These are phyloP conservation scores for Paramisgurnus dabryanus DNA, from an alignment of 2,113 vertebrate species.

Conservation along the genomic window DNA sequence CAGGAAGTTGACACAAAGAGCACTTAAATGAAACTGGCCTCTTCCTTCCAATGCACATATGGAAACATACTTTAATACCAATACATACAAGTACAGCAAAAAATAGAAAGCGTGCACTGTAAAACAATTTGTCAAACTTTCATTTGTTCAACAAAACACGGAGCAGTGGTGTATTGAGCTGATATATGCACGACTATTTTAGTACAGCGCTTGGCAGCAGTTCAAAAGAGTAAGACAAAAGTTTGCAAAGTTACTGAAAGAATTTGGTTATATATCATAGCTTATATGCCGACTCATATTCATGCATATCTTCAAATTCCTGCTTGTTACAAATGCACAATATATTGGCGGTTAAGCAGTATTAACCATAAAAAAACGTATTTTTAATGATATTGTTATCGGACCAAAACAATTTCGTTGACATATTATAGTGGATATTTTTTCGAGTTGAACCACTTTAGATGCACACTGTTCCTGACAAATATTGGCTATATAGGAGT, in stretches of 20 bases:
- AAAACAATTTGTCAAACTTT: conserved; percentile 4
- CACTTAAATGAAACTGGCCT: conserved; percentile 26
- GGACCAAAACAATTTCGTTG: too few species aligned
- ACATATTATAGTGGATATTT: too few species aligned
- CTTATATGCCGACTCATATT: background rate
- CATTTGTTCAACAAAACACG: background rate
- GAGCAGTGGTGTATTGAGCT: conserved; percentile 10
- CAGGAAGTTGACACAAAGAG: conserved; percentile 31
- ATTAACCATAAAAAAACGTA: too few species aligned
- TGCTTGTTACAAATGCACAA: too few species aligned
- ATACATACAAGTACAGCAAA: background rate
- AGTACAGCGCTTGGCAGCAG: background rate
- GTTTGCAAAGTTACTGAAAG: background rate
- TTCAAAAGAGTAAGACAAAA: background rate
- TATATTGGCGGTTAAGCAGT: too few species aligned
- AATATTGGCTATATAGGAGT: too few species aligned
- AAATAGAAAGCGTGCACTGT: background rate
- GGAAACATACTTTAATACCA: conserved; percentile 17
- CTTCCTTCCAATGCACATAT: conserved; percentile 37
- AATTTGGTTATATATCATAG: background rate
- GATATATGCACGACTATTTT: conserved; percentile 7
- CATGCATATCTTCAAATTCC: too few species aligned
- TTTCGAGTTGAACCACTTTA: too few species aligned
- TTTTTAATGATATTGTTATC: too few species aligned
- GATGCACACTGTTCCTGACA: too few species aligned